These are phyloP conservation scores for Epizoanthus illoricatus DNA, from an alignment of 92 coral and sea anemone genomes.

Conservation along the genomic window DNA sequence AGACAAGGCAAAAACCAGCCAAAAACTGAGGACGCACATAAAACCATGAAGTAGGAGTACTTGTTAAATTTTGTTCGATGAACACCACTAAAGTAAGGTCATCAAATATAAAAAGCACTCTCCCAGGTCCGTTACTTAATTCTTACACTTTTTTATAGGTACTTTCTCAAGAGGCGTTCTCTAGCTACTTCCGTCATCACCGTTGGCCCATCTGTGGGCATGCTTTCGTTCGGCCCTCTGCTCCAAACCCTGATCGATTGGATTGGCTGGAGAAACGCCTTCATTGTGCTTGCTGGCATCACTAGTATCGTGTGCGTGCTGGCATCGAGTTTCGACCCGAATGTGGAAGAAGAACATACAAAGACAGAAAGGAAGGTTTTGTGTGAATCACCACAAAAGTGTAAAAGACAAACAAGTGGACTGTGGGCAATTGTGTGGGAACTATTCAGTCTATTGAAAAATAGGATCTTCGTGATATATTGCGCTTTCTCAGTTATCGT, in stretches of 20 bases:
- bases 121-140: too few species aligned
- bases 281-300: conserved; percentile 38
- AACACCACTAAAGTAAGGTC: too few species aligned
- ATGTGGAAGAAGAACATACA: conserved; percentile 26
- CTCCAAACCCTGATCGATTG: conserved; percentile 30
- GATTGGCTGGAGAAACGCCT: conserved; percentile 47
- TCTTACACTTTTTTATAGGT: not conserved
- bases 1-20: too few species aligned
- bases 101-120: too few species aligned
- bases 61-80: too few species aligned
- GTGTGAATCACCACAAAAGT: not conserved
- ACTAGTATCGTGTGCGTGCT: conserved; percentile 20
- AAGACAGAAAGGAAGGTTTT: not conserved
- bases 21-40: too few species aligned
- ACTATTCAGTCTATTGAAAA: too few species aligned
- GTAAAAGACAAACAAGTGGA: not conserved
- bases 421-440: conserved; percentile 16
- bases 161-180: conserved; percentile 18
- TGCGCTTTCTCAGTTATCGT: conserved; percentile 12
- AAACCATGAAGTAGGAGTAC: too few species aligned
- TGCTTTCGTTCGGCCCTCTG: conserved; percentile 36
- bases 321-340: conserved; percentile 43
- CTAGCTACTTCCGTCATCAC: conserved; percentile 43
- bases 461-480: conserved; percentile 14
- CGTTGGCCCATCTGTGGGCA: conserved; percentile 38